Conservation (phyloP, 1,140 invertebrate genomes). For the Atta cephalotes region DNA sequence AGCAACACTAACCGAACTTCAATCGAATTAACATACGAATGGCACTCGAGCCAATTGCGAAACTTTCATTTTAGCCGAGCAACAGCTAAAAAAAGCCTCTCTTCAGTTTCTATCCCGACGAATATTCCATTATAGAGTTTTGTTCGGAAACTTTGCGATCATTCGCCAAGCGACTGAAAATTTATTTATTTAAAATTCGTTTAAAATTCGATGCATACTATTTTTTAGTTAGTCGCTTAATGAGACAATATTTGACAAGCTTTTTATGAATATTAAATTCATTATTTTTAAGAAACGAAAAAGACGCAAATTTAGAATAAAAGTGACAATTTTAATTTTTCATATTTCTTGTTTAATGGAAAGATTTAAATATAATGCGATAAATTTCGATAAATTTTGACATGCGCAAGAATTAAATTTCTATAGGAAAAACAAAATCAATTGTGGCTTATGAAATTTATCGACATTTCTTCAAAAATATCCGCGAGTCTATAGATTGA, state of each 20-base stretch:
- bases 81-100: constrained; percentile 39
- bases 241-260: not conserved
- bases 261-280: not conserved
- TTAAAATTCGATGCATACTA: not conserved
- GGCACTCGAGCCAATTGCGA: constrained; percentile 64
- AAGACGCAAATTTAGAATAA: not conserved
- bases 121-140: constrained; percentile 16
- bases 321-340: not conserved
- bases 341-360: not conserved
- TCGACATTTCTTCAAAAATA: not conserved
- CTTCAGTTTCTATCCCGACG: constrained; percentile 1
- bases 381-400: not conserved
- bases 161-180: not conserved
- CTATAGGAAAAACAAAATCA: not conserved
- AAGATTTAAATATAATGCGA: not conserved
- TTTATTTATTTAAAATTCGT: constrained; percentile 17
- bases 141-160: constrained; percentile 3
- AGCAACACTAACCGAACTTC: constrained; percentile 63
- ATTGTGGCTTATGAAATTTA: not conserved
- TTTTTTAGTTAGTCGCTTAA: not conserved
- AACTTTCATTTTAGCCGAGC: constrained; percentile 69
- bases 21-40: constrained; percentile 76
- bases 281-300: not conserved
- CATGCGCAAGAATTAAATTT: not conserved
- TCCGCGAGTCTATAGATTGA: not conserved